A percentile compares a stretch with the other conserved stretches of the same genome.
phyloP scores from a whole-genome alignment of 2,797 vertebrate genomes.

The Gastrophryne carolinensis region DNA sequence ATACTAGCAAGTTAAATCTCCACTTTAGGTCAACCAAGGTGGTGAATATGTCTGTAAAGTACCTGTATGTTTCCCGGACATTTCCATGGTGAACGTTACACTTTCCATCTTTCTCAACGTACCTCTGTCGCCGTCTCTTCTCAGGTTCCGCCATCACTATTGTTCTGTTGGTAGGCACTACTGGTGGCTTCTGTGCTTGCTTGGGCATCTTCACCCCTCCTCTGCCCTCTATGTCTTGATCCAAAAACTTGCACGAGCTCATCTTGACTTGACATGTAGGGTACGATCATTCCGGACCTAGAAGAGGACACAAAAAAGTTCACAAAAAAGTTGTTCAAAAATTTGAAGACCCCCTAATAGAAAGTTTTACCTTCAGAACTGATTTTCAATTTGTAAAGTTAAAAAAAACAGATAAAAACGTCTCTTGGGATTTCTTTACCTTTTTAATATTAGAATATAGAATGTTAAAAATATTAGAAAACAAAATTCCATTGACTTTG shows the following conservation, averaged over 20 bases:
- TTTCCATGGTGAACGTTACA: slow-evolving; percentile 98
- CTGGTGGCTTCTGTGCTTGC: slow-evolving; percentile 79
- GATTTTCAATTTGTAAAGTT: too few relatives aligned
- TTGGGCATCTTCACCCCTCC: slow-evolving; percentile 82
- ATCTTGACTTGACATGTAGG: slow-evolving; percentile 45
- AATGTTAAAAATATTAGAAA: background rate
- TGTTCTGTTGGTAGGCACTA: slow-evolving; percentile 86
- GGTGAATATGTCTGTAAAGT: slow-evolving; percentile 96
- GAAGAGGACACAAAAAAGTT: slow-evolving; percentile 1
- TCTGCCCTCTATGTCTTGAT: slow-evolving; percentile 92
- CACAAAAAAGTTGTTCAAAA: too few relatives aligned
- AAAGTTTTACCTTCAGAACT: too few relatives aligned
- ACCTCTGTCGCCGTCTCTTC: slow-evolving; percentile 90
- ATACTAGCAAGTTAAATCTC: slow-evolving; percentile 95
- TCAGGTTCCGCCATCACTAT: slow-evolving; percentile 81
- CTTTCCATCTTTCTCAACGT: slow-evolving; percentile 96
- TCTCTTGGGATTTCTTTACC: too few relatives aligned
- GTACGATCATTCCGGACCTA: background rate
- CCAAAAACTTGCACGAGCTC: slow-evolving; percentile 75
- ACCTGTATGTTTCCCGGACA: slow-evolving; percentile 92
- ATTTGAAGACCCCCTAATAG: too few relatives aligned
- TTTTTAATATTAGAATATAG: too few relatives aligned
- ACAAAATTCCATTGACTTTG: background rate
- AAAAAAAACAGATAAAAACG: too few relatives aligned
- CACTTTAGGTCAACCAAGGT: slow-evolving; percentile 96